Percentiles rank a stretch among this genome's conserved stretches.
Conservation (phyloP, 2,113 vertebrate genomes). For the Halcyon senegalensis region DNA sequence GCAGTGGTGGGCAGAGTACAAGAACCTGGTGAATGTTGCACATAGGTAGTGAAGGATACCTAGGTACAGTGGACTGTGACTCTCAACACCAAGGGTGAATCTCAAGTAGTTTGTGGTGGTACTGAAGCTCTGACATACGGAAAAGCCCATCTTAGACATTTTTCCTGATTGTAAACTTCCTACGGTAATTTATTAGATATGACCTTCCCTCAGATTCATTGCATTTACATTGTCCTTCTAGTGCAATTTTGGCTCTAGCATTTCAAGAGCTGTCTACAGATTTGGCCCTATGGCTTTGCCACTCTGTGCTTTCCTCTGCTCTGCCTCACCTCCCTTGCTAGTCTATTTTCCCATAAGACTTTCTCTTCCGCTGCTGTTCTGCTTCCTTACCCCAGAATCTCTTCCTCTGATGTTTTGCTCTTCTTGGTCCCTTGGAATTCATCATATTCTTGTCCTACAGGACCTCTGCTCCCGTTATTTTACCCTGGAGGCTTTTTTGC, state of each 20-base stretch:
- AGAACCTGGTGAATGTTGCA: not conserved
- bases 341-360: constrained; percentile 7
- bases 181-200: not conserved
- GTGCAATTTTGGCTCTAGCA: not conserved
- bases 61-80: not conserved
- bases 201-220: not conserved
- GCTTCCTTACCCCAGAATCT: constrained; percentile 35
- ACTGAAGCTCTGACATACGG: not conserved
- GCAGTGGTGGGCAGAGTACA: not conserved
- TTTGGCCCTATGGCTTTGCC: not conserved
- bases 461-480: constrained; percentile 37
- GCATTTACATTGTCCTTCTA: not conserved
- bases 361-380: constrained; percentile 2
- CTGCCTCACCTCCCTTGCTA: constrained; percentile 23
- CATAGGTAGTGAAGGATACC: not conserved
- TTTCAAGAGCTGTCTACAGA: not conserved
- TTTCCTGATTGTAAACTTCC: not conserved
- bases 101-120: not conserved
- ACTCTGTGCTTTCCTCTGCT: not conserved
- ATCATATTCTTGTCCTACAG: constrained; percentile 51
- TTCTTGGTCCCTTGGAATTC: constrained; percentile 50
- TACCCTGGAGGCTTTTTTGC: constrained; percentile 15
- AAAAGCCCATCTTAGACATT: not conserved
- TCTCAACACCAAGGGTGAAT: not conserved
- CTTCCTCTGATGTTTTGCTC: constrained; percentile 23